These are phyloP conservation scores for Tragelaphus scriptus DNA, from an alignment of 2,113 vertebrate genomes.

Conservation along the genomic window DNA sequence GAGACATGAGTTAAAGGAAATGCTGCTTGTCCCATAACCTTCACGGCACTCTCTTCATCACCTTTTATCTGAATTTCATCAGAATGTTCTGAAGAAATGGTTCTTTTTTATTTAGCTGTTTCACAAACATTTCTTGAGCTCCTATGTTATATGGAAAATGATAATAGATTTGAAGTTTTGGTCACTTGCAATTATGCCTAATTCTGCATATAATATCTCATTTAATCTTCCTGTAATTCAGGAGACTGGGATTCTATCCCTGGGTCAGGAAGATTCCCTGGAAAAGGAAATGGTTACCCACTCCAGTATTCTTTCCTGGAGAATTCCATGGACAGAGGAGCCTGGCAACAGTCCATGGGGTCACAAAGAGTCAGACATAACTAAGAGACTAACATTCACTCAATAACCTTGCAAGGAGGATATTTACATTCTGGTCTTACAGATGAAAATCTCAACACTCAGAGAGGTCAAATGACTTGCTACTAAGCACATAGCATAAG, in stretches of 20 bases:
- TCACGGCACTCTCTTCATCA: not conserved
- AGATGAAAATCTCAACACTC: not conserved
- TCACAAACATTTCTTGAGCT: not conserved
- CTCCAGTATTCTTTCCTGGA: not conserved
- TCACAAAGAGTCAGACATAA: not conserved
- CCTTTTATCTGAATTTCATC: not conserved
- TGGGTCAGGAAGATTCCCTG: not conserved
- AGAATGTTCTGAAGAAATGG: not conserved
- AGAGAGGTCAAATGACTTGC: not conserved
- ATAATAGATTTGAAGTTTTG: not conserved
- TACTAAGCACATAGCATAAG: not conserved
- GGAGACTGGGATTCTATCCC: not conserved
- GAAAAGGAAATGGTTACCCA: not conserved
- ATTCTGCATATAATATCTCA: not conserved
- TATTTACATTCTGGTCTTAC: not conserved
- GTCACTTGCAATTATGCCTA: not conserved
- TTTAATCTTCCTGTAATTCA: not conserved
- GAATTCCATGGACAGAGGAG: not conserved
- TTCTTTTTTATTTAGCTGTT: not conserved
- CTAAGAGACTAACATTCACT: not conserved
- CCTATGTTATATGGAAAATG: not conserved
- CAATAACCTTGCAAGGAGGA: not conserved
- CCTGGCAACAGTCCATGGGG: not conserved
- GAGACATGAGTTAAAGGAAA: not conserved
- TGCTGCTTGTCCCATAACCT: not conserved